These are phyloP conservation scores for Microtus californicus DNA, from an alignment of 2,797 vertebrate species.

Conservation along the genomic window DNA sequence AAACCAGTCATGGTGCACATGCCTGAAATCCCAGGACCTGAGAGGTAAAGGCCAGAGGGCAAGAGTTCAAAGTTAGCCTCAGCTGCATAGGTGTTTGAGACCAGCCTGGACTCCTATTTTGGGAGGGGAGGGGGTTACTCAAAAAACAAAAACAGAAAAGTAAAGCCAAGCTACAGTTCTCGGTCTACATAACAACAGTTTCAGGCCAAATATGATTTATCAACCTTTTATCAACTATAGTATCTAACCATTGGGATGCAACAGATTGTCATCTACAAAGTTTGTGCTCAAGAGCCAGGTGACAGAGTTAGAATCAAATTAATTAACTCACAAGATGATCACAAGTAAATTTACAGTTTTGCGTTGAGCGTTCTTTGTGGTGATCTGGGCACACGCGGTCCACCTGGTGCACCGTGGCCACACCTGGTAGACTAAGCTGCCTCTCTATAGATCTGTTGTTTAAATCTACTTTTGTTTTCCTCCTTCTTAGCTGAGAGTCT, in stretches of 20 bases:
- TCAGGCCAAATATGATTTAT: background rate
- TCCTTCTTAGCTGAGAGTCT: constrained; percentile 92
- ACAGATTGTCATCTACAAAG: background rate
- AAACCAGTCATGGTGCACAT: background rate
- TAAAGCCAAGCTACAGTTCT: constrained; percentile 6
- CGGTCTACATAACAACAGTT: background rate
- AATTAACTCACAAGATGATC: background rate
- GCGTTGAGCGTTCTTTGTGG: no score
- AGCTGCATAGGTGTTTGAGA: background rate
- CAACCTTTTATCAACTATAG: background rate
- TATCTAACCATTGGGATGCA: background rate
- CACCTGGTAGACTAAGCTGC: background rate
- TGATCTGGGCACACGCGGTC: background rate
- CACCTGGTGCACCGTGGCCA: background rate
- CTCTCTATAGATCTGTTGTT: background rate
- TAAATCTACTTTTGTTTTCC: background rate
- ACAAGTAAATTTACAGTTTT: background rate
- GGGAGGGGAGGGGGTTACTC: fast-evolving
- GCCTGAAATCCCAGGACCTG: background rate
- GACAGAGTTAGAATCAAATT: background rate
- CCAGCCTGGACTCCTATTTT: background rate
- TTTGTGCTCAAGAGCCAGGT: background rate
- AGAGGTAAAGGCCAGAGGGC: background rate
- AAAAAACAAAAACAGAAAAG: background rate
- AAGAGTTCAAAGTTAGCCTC: background rate